phyloP scores from a whole-genome alignment of 2,113 vertebrate genomes.

The Cricetomys ansorgei region DNA sequence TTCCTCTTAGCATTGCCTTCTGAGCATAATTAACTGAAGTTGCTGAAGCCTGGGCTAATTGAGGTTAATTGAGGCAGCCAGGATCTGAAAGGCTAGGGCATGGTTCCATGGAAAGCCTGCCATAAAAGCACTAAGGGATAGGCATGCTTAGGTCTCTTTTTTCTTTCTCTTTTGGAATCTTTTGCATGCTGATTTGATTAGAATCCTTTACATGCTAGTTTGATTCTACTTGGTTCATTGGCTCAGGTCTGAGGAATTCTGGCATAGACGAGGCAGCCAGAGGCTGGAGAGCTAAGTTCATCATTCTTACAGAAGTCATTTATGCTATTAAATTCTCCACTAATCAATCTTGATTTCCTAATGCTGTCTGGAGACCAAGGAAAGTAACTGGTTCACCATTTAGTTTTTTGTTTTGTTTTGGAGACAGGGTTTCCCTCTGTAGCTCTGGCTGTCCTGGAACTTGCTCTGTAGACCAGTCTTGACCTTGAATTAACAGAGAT shows the following conservation, averaged over 20 bases:
- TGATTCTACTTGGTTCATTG: neutral
- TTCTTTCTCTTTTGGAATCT: neutral
- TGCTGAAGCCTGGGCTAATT: neutral
- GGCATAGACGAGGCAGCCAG: neutral
- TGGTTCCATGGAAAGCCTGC: neutral
- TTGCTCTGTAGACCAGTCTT: too few relatives aligned
- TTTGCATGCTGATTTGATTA: neutral
- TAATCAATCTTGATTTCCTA: conserved; percentile 37
- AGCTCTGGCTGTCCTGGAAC: too few relatives aligned
- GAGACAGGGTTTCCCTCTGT: too few relatives aligned
- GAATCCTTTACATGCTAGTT: neutral
- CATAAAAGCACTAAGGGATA: neutral
- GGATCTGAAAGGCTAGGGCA: neutral
- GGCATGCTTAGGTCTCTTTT: neutral
- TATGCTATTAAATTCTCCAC: neutral
- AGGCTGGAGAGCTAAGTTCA: neutral
- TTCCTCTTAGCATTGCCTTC: neutral
- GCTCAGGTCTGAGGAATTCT: neutral
- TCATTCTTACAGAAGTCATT: neutral
- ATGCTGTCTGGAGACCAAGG: neutral
- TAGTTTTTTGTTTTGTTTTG: too few relatives aligned
- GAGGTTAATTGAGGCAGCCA: neutral
- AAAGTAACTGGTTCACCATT: conserved; percentile 49
- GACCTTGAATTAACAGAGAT: too few relatives aligned
- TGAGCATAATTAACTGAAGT: neutral